Conservation (phyloP, 2,797 vertebrate genomes). For the Petrocephalus sullivani region DNA sequence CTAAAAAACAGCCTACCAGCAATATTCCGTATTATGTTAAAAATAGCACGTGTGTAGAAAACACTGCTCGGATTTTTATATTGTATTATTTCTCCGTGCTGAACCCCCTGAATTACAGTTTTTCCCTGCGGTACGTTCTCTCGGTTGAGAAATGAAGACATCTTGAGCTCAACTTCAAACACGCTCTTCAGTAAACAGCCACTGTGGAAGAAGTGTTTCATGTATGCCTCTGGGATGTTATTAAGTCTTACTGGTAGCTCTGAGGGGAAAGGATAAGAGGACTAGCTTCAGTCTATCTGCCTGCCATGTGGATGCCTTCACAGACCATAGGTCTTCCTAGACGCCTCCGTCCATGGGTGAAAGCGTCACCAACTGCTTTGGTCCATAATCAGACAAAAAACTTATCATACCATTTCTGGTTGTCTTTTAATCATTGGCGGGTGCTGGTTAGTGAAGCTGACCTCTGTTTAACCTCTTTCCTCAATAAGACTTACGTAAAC, state of each 20-base stretch:
- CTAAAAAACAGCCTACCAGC: constrained; percentile 32
- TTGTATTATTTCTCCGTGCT: background rate
- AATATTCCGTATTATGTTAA: constrained; percentile 43
- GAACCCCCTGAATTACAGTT: constrained; percentile 54
- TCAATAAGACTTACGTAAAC: constrained; percentile 37
- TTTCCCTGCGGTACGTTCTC: constrained; percentile 61
- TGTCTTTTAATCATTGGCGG: constrained; percentile 23
- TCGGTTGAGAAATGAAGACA: constrained; percentile 95
- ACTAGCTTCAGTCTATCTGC: constrained; percentile 70
- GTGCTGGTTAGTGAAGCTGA: constrained; percentile 26
- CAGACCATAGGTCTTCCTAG: constrained; percentile 36
- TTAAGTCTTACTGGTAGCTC: constrained; percentile 89
- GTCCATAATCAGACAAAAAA: constrained; percentile 25
- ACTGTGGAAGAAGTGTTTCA: constrained; percentile 87
- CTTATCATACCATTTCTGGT: constrained; percentile 7
- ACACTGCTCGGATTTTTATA: constrained; percentile 34
- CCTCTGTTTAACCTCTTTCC: constrained; percentile 41
- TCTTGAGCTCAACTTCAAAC: constrained; percentile 96
- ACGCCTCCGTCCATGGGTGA: background rate
- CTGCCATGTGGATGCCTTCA: constrained; percentile 67
- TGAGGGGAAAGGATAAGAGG: constrained; percentile 74
- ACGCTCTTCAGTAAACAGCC: constrained; percentile 88
- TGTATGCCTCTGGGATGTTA: constrained; percentile 97
- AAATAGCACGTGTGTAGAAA: constrained; percentile 38
- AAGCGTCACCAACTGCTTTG: constrained; percentile 5